Base-by-base conservation (phyloP, 1,140 invertebrate genomes). In the Nymphalis io region DNA sequence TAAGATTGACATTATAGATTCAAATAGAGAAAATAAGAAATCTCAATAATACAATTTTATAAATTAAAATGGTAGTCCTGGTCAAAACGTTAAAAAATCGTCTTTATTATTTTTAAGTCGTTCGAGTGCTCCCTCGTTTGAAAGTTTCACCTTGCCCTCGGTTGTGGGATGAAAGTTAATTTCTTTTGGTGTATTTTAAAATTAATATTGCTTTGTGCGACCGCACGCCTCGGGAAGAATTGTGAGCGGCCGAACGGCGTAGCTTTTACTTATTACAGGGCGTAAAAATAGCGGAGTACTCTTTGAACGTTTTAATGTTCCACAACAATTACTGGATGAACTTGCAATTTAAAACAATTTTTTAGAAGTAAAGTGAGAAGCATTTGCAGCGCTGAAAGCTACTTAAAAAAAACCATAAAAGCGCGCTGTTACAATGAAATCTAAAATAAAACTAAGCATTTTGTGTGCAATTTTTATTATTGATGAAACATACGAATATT, bases 151-250 rank as follows among this genome's bases (percentile, higher is more conserved):
- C 82, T 82, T 79, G 73, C 75, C 82, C 79, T 75, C 73, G 79
- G 78, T 80, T 76, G 77, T 73, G 73, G 75, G 59, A 70, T 82
- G 76, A 81, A 91, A 91, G 87, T 89, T 89, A 91, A 91, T 91
- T 89, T 91, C 89, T 91, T 91, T 91, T 83, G 81, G 87, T 89
- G 84, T 89, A 87, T 91, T 91, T 88, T 89, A 84, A 89, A 91
- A 89, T 91, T 91, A 89, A 91, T 91, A 89, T 89, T 80, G 81
- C 87, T 91, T 89, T 88, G 87, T 89, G 75, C 82, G 80, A 86
- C 82, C 84, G 81, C 81, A 76, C 81, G 86, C 85, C 88, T 72
- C 75, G 67, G 87, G 84, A 82, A 79, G 81, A 85, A 85, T 84
- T 85, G 80, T 84, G 75, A 82, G 79, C 81, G 76, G 76, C 76